Base-by-base conservation (phyloP, 1,140 invertebrate genomes). In the Heliconius hermathena region DNA sequence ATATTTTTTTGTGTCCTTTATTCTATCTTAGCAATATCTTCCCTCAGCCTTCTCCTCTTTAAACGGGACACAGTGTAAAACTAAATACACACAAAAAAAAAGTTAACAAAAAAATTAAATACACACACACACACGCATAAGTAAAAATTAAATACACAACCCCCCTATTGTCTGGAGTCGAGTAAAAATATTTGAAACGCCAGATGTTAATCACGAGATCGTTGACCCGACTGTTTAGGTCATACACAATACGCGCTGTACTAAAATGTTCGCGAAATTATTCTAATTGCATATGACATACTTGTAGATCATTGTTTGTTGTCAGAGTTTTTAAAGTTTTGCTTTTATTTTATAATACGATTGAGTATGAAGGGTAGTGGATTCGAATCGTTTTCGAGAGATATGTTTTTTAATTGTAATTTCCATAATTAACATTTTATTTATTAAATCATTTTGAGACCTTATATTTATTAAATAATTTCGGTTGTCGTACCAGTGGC, bases 121-220 rank as follows among this genome's bases (percentile, higher is more conserved):
- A n/a, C 1, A 22, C 54, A 57, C 5, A 57, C n/a, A 57, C 6
- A 57, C 5, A 57, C n/a, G 22, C 6, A 22, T 4, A 66, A 0
- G 29, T 26, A 66, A 11, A 66, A 29, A 26, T 29, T 26, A 66
- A 60, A 60, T 22, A 60, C 54, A 60, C n/a, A 22, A 60, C 54
- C 20, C 9, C 3, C 2, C 9, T 60, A n/a, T 60, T 26, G 9
- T 66, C 22, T 16, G 4, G 9, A 29, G 60, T 66, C 8, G 54
- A 60, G 54, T 66, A 66, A 66, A 66, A 66, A 29, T 66, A 29
- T 22, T 29, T 66, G 60, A 26, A 66, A 6, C 60, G 60, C 60
- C 60, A 66, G 60, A 66, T 66, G 60, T 66, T 66, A 66, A 66
- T 66, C 60, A 29, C 26, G 26, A 66, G 60, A 66, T 29, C 60